These are phyloP conservation scores for Emydura subglobosa DNA, from an alignment of 2,113 vertebrate species.

Conservation along the genomic window DNA sequence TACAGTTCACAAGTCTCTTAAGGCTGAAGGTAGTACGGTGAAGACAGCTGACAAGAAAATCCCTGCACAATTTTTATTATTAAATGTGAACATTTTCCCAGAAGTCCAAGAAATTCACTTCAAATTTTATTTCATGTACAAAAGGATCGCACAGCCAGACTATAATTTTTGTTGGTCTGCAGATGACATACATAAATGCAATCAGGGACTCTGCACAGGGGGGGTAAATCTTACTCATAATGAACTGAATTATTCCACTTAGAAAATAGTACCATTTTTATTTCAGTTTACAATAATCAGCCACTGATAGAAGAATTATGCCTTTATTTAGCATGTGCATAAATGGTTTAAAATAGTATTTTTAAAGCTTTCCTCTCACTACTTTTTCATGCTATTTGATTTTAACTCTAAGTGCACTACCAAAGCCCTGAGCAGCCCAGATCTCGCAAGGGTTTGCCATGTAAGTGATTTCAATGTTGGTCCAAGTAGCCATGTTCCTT, in stretches of 20 bases:
- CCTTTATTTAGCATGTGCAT: not conserved
- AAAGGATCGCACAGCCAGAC: not conserved
- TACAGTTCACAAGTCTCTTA: not conserved
- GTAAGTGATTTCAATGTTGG: not conserved
- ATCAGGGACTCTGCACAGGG: not conserved
- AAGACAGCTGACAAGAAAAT: not conserved
- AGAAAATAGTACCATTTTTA: not conserved
- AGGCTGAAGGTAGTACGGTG: not conserved
- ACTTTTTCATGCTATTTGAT: not conserved
- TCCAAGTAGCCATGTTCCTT: not conserved
- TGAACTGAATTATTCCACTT: not conserved
- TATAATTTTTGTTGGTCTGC: not conserved
- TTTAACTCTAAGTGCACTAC: not conserved
- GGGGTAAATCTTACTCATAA: not conserved
- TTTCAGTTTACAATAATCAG: conserved; percentile 11
- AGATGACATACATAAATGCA: not conserved
- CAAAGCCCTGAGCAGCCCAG: not conserved
- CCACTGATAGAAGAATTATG: not conserved
- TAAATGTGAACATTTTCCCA: not conserved
- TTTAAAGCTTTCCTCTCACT: not conserved
- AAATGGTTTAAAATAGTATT: rapidly evolving
- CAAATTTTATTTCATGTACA: not conserved
- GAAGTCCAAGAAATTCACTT: not conserved
- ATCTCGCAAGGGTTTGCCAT: not conserved
- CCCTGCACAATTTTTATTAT: not conserved